phyloP scores from a whole-genome alignment of 2,113 vertebrate genomes.

The Chloroceryle aenea region DNA sequence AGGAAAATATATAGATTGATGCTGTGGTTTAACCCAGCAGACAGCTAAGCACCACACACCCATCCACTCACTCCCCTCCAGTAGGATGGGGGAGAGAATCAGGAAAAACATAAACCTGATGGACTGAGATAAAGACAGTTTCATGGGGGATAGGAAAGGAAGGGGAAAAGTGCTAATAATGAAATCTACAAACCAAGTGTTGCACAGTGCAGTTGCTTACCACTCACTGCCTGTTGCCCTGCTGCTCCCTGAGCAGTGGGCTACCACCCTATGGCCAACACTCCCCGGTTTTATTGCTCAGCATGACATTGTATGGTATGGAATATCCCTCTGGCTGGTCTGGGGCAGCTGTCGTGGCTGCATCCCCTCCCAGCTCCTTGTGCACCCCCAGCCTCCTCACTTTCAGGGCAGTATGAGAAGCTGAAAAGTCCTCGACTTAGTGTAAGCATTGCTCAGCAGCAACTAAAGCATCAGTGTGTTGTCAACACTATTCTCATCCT shows the following conservation, averaged over 20 bases:
- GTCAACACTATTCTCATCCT: not conserved
- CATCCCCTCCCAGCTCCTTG: not conserved
- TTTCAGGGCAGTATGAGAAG: not conserved
- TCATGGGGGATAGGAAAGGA: not conserved
- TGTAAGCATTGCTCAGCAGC: not conserved
- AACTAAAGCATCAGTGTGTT: not conserved
- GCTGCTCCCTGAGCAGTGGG: not conserved
- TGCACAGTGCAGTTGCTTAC: not conserved
- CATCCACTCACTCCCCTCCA: not conserved
- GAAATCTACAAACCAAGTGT: not conserved
- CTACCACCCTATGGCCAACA: not conserved
- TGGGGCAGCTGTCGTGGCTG: not conserved
- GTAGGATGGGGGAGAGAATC: too few relatives aligned
- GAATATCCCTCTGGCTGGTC: not conserved
- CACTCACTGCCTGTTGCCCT: not conserved
- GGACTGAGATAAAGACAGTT: not conserved
- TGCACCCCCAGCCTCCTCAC: not conserved
- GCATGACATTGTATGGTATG: not conserved
- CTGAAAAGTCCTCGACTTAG: not conserved
- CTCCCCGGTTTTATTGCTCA: not conserved
- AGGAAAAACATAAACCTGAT: not conserved
- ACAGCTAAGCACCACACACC: not conserved
- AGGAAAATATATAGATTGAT: not conserved
- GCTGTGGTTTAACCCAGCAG: not conserved
- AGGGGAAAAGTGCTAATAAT: not conserved